Percentiles rank a stretch among this genome's conserved stretches.
Conservation (phyloP, 30 jellyfish, hydroid and myxozoan genomes). For the Hydra vulgaris region DNA sequence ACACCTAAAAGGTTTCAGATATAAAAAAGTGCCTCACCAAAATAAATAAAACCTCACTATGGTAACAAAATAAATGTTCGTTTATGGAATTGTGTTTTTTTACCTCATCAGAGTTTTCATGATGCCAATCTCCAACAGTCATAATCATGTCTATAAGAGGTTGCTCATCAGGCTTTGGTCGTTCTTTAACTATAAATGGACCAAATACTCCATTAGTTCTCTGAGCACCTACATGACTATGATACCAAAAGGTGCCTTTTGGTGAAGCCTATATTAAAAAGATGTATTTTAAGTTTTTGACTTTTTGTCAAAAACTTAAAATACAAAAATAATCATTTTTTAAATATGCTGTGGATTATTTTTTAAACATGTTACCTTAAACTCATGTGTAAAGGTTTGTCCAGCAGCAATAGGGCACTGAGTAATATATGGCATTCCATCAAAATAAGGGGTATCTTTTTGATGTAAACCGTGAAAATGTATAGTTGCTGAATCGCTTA, state of each 20-base stretch:
- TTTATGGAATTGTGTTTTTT: no score
- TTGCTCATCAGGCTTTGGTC: constrained; percentile 51
- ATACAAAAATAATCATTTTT: no score
- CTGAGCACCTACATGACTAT: constrained; percentile 93
- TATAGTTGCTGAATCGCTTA: constrained; percentile 78
- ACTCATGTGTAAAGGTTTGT: constrained; percentile 81
- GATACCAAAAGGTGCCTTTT: constrained; percentile 94
- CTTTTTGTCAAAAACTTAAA: background rate
- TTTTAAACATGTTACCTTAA: constrained; percentile 49
- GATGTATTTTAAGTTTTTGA: no score
- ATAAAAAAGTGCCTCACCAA: no score
- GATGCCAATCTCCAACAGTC: constrained; percentile 99
- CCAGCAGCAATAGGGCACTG: constrained; percentile 98
- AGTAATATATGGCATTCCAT: constrained; percentile 87
- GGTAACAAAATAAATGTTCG: no score
- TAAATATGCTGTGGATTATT: no score
- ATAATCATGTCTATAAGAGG: constrained; percentile 71
- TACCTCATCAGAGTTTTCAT: constrained; percentile 84
- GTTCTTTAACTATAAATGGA: constrained; percentile 73
- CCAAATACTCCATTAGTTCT: constrained; percentile 91
- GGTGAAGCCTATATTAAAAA: constrained; percentile 65
- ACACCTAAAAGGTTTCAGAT: constrained; percentile 44
- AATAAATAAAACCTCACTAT: no score
- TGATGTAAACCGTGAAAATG: constrained; percentile 96
- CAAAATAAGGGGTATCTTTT: constrained; percentile 87